Evolutionary conservation across 2,797 vertebrate species (phyloP).

Genomic region (Oreochromis grahami): DNA sequence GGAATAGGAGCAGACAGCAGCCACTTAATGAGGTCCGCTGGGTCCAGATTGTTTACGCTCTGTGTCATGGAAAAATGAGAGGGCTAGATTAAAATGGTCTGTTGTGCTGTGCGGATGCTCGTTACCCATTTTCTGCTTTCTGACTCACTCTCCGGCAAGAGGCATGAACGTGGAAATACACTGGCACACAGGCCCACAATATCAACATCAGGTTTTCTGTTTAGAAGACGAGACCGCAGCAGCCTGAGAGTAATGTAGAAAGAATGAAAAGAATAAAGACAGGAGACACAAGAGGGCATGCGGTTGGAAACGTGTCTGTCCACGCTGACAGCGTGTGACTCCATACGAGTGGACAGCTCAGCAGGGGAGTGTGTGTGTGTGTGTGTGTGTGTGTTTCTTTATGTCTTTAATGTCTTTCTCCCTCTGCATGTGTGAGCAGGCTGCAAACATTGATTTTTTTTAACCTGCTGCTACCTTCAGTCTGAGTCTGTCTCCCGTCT

Average conservation of each 20-base stretch:
- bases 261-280: neutral
- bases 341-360: neutral
- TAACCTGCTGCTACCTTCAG: neutral
- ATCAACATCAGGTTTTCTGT: neutral
- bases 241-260: neutral
- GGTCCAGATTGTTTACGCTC: conserved; percentile 36
- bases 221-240: neutral
- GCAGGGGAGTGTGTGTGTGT: neutral
- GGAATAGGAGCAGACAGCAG: conserved; percentile 22
- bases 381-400: neutral
- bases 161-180: neutral
- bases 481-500: neutral
- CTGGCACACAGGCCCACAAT: neutral
- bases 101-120: neutral
- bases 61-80: conserved; percentile 43
- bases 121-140: neutral
- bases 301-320: conserved; percentile 48
- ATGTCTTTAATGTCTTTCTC: neutral
- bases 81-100: conserved; percentile 20
- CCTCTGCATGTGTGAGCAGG: neutral
- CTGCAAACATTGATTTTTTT: neutral
- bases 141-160: neutral
- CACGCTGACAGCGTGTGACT: conserved; percentile 55
- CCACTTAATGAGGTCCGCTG: conserved; percentile 33
- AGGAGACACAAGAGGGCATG: conserved; percentile 15